Percentiles rank a stretch among this genome's conserved stretches.
Conservation (phyloP, 2,888 invertebrate genomes). For the Drosophila lutescens region DNA sequence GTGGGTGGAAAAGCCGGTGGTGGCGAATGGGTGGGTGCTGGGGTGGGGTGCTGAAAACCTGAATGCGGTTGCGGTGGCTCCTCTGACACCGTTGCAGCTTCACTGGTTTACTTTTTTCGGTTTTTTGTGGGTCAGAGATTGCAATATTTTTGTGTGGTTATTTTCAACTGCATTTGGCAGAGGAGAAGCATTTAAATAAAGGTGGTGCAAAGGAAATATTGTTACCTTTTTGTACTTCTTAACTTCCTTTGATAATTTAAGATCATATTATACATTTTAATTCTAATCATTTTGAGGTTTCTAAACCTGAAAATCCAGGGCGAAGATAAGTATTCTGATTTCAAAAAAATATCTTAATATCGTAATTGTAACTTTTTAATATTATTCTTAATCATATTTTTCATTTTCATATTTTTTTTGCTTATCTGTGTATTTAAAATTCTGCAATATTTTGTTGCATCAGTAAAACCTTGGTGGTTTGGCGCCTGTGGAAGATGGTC, state of each 20-base stretch:
- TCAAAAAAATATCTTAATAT: too few relatives aligned
- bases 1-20: conserved; percentile 39
- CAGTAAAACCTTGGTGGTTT: neutral
- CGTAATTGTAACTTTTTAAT: too few relatives aligned
- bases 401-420: too few relatives aligned
- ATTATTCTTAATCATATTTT: too few relatives aligned
- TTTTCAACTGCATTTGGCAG: conserved; percentile 51
- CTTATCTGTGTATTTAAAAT: too few relatives aligned
- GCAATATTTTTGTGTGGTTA: conserved; percentile 30
- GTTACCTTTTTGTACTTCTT: too few relatives aligned
- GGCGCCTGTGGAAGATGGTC: conserved; percentile 16
- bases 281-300: too few relatives aligned
- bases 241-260: too few relatives aligned
- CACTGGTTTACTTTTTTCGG: conserved; percentile 5
- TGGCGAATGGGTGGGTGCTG: conserved; percentile 15
- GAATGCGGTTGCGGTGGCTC: conserved; percentile 23
- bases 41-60: conserved; percentile 10
- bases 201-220: neutral
- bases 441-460: too few relatives aligned
- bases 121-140: conserved; percentile 26
- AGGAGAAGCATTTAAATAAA: conserved; percentile 26
- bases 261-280: too few relatives aligned
- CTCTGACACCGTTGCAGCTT: conserved; percentile 17
- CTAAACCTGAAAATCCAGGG: too few relatives aligned
- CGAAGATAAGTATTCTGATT: too few relatives aligned